phyloP scores from a whole-genome alignment of 2,888 invertebrate genomes.

The Altica lythri region DNA sequence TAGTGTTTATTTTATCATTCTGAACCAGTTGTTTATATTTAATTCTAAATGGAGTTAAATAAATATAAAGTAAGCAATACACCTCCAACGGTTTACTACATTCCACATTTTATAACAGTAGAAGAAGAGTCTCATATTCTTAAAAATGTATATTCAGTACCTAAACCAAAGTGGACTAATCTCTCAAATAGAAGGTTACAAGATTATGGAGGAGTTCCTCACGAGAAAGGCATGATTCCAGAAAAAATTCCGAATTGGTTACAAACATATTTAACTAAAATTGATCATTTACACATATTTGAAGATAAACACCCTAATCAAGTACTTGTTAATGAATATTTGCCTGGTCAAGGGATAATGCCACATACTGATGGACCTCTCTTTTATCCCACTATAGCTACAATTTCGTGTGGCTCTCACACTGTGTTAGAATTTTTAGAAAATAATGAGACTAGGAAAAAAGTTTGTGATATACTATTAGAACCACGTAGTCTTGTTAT shows the following conservation, averaged over 20 bases:
- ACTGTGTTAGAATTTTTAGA: constrained; percentile 85
- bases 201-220: constrained; percentile 97
- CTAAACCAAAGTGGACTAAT: constrained; percentile 96
- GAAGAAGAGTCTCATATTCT: constrained; percentile 75
- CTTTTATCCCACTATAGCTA: constrained; percentile 90
- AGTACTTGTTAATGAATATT: constrained; percentile 92
- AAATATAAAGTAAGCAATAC: constrained; percentile 55
- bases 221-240: constrained; percentile 89
- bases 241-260: constrained; percentile 90
- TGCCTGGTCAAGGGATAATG: constrained; percentile 94
- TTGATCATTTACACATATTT: constrained; percentile 72
- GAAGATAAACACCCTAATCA: constrained; percentile 82
- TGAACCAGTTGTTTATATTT: no score
- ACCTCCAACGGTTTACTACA: constrained; percentile 73
- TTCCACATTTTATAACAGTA: constrained; percentile 83
- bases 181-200: constrained; percentile 89
- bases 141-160: constrained; percentile 74
- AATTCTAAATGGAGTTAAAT: constrained; percentile 42
- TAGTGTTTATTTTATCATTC: no score
- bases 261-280: constrained; percentile 69
- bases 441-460: constrained; percentile 55
- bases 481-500: constrained; percentile 89
- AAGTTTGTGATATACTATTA: constrained; percentile 75
- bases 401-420: constrained; percentile 90
- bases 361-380: constrained; percentile 95